Evolutionary conservation across 2,888 invertebrate species (phyloP).

Genomic region (Oxyscelio sp.): DNA sequence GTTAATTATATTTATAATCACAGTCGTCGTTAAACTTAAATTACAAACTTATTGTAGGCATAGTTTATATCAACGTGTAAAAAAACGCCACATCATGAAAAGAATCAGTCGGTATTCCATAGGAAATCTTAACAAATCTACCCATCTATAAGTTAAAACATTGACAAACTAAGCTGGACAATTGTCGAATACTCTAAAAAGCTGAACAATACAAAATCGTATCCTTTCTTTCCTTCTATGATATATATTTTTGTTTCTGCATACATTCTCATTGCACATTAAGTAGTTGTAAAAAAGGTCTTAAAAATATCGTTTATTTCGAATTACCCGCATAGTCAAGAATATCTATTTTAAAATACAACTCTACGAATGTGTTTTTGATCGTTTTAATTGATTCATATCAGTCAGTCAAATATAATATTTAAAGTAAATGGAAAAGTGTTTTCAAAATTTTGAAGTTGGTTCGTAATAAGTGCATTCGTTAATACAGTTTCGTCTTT

Average conservation of each 20-base stretch:
- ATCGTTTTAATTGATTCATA: conserved; percentile 55
- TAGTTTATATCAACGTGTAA: conserved; percentile 61
- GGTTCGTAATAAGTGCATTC: conserved; percentile 11
- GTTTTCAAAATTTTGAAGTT: conserved; percentile 47
- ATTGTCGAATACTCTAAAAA: conserved; percentile 51
- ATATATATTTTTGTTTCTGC: conserved; percentile 47
- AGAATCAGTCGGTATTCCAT: conserved; percentile 67
- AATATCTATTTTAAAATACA: conserved; percentile 63
- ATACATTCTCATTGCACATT: conserved; percentile 52
- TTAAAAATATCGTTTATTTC: conserved; percentile 69
- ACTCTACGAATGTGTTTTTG: conserved; percentile 55
- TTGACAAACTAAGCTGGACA: conserved; percentile 59
- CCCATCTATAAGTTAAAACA: conserved; percentile 65
- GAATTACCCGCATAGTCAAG: conserved; percentile 67
- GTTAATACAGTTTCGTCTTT: conserved; percentile 18
- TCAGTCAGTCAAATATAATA: conserved; percentile 65
- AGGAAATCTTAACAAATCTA: conserved; percentile 70
- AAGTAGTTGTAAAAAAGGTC: conserved; percentile 61
- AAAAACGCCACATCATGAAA: conserved; percentile 67
- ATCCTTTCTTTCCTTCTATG: conserved; percentile 50
- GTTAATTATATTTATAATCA: conserved; percentile 71
- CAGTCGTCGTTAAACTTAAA: conserved; percentile 69
- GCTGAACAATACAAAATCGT: conserved; percentile 60
- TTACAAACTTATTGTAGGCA: conserved; percentile 70
- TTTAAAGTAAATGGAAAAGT: conserved; percentile 45